A percentile compares a stretch with the other conserved stretches of the same genome.
phyloP scores from a whole-genome alignment of 64 coral and sea anemone genomes.

The Dendrophyllia cribrosa region DNA sequence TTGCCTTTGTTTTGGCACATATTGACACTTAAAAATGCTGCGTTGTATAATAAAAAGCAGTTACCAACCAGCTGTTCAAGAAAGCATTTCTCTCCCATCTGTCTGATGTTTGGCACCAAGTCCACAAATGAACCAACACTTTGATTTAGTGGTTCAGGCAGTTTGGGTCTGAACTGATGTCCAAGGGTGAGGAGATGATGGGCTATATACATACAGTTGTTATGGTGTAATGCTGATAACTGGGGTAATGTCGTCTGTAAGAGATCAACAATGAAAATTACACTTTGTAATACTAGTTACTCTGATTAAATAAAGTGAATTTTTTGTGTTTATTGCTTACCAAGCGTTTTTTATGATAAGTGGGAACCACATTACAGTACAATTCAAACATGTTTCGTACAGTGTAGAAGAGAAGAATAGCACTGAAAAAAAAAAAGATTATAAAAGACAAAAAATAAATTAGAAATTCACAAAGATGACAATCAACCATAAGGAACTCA shows the following conservation, averaged over 20 bases:
- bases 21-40: too few relatives aligned
- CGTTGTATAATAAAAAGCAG: not conserved
- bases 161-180: constrained; percentile 89
- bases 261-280: not conserved
- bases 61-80: constrained; percentile 91
- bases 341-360: constrained; percentile 90
- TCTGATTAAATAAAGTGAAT: too few relatives aligned
- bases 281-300: not conserved
- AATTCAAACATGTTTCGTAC: constrained; percentile 97
- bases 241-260: constrained; percentile 81
- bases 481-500: too few relatives aligned
- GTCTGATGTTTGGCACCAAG: constrained; percentile 86
- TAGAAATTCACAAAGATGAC: not conserved
- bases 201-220: constrained; percentile 99
- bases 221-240: constrained; percentile 91
- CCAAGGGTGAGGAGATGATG: constrained; percentile 94
- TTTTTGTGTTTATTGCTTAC: constrained; percentile 41
- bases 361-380: constrained; percentile 91
- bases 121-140: constrained; percentile 94
- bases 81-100: constrained; percentile 97
- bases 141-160: constrained; percentile 92
- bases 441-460: not conserved
- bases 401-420: constrained; percentile 95
- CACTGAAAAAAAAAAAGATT: constrained; percentile 54
- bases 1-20: too few relatives aligned